Evolutionary conservation across 2,113 vertebrate genomes (phyloP), one percentile per base, ranked within the genome.

Genomic region (Gnathonemus echidnorhynchus): DNA sequence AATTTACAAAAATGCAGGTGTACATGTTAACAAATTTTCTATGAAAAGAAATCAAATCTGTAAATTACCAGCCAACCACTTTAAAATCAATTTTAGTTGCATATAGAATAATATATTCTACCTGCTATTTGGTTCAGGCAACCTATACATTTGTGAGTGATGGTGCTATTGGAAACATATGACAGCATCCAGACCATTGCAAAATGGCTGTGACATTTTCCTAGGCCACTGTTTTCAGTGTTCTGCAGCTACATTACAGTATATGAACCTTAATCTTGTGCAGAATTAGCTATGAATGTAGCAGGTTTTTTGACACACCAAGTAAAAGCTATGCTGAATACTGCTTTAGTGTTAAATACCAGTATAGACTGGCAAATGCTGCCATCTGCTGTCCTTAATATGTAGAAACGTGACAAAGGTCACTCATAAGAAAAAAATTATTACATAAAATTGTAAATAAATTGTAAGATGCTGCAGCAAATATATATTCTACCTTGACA

Each of bases 311-410:
- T 62, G 7, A n/a, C 24, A 62, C 8, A 62, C 58, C 24, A 62
- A n/a, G 58, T n/a, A n/a, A 3, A 62, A 62, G 5, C 58, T 62
- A 62, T n/a, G 58, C 58, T 62, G 58, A n/a, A 62, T 27, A 21
- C 42, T 84, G 19, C 31, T 48, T 84, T 24, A 21, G 8, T 10
- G 19, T 24, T 84, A 9, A 46, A 84, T 48, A 84, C 83, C 83
- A 46, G 39, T 85, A 24, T 48, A 88, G 3, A 39, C 62, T 50
- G 66, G 88, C 58, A 62, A 89, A 49, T 89, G 62, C 88, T 89
- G 88, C 88, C 88, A 89, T 31, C 88, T 89, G 66, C 88, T 80
- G 88, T 49, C n/a, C 66, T 15, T 52, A 88, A 88, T 5, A 53
- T 87, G 49, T 45, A 45, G 21, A 70, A 46, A 89, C 15, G 35